Base-by-base conservation (phyloP, 2,797 vertebrate genomes). In the Cossypha heuglini region DNA sequence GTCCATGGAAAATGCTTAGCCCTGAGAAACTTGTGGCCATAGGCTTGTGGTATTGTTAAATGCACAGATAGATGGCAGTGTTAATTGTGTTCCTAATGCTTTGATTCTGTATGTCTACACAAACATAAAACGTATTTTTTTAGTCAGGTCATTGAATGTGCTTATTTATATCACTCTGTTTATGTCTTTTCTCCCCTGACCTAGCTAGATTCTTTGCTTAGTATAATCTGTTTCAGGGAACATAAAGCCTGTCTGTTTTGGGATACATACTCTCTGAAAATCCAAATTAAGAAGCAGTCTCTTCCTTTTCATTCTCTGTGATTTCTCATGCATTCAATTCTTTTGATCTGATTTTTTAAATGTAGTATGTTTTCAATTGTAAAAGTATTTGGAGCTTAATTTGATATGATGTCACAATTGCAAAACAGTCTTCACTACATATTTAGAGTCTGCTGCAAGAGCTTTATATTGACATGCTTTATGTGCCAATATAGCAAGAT, bases 101-200 rank as follows among this genome's bases (percentile, higher is more conserved):
- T 80, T 79, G 13, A 8, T 52, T 67, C 15, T n/a, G 0, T 75
- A 5, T 26, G 11, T 78, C 40, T 80, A 16, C 16, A 25, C 11
- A 57, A 18, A 64, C 3, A 16, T 43, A 35, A 0, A 0, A 9
- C 11, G 9, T 4, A 1, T 33, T 61, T 45, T 73, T 73, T 72
- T 29, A 33, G 22, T 45, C 14, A 51, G 4, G 10, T 76, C 1
- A 0, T 61, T 82, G 13, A 75, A 54, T 58, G 18, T 59, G 31
- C 9, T 59, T 72, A 38, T 52, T 77, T 14, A 12, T 64, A 21
- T 31, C 61, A 26, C 33, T 73, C 4, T 63, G 5, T 67, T 71
- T 46, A 25, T 49, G 11, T 58, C n/a, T 37, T 19, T 74, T 78
- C 13, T 81, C 25, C 11, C 6, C 13, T 35, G 13, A 64, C 17